A percentile compares a stretch with the other conserved stretches of the same genome.
phyloP scores from a whole-genome alignment of 2,797 vertebrate genomes.

The Falco berigora region DNA sequence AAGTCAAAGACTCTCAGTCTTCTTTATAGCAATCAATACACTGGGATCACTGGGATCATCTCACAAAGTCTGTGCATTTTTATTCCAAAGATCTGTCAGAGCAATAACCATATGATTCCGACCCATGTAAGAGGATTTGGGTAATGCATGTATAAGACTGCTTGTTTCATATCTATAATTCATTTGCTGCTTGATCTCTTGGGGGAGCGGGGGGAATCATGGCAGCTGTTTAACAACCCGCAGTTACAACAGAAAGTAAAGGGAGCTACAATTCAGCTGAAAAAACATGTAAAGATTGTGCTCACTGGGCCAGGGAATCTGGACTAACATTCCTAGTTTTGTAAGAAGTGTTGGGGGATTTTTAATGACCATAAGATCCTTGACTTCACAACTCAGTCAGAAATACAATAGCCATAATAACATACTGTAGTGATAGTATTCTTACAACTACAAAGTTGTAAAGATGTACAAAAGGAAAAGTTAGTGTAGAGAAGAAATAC shows the following conservation, averaged over 20 bases:
- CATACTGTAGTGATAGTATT: neutral
- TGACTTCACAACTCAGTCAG: neutral
- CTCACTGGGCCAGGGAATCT: neutral
- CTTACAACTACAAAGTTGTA: neutral
- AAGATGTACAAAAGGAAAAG: neutral
- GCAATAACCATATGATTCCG: neutral
- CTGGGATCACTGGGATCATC: neutral
- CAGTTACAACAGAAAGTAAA: neutral
- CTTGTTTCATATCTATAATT: constrained; percentile 32
- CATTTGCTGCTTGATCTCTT: neutral
- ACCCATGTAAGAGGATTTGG: neutral
- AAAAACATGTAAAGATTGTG: neutral
- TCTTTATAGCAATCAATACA: neutral
- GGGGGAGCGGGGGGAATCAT: neutral
- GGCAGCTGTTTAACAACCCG: constrained; percentile 30
- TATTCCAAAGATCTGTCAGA: neutral
- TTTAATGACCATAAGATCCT: neutral
- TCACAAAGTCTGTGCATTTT: neutral
- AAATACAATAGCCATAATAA: neutral
- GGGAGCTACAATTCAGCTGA: neutral
- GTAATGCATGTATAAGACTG: neutral
- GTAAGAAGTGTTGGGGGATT: neutral
- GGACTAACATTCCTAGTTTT: neutral
- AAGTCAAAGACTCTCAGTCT: neutral
- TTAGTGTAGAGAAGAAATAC: neutral